Base-by-base conservation (phyloP, 2,113 vertebrate species). In the Aspiorhynchus laticeps region DNA sequence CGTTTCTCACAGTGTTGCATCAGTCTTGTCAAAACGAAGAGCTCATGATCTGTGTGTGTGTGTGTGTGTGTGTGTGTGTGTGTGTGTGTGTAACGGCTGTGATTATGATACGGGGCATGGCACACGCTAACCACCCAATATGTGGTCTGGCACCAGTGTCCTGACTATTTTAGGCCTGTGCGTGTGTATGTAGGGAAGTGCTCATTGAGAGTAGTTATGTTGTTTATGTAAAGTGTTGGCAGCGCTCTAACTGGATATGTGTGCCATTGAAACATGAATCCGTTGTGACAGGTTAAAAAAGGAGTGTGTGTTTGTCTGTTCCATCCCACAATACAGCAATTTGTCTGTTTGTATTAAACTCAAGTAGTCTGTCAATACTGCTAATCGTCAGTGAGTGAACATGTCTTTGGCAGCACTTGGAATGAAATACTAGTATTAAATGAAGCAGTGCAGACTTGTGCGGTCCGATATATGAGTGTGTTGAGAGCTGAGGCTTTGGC, bases 111-210 rank as follows among this genome's bases (percentile, higher is more conserved):
- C 17, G 10, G 28, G 33, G 74, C 26, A 71, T 56, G 43, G 56
- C 77, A 80, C 79, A 85, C 28, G 5, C 15, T 38, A 85, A 88
- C 83, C 77, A 67, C 87, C 77, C 67, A 81, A 43, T 38, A 38
- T 61, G 67, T 41, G 46, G 46, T 67, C 43, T 59, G 73, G 73
- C 73, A 77, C 7, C 26, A 33, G 53, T 63, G 26, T 31, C 17
- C 36, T 63, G 51, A 36, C 67, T 75, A 75, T 82, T 82, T 75
- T 21, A 86, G 78, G 38, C 31, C 17, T 81, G 36, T 88, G 61
- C 31, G 69, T n/a, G 63, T 51, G 31, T 46, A 36, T 63, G 5
- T 48, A 15, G 17, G 11, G 46, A 59, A 31, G 80, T 21, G 74
- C 65, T 76, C 69, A 75, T 76, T 71, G 28, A 76, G 71, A 51